Evolutionary conservation across 2,888 invertebrate species (phyloP).

Genomic region (Euplagia quadripunctaria): DNA sequence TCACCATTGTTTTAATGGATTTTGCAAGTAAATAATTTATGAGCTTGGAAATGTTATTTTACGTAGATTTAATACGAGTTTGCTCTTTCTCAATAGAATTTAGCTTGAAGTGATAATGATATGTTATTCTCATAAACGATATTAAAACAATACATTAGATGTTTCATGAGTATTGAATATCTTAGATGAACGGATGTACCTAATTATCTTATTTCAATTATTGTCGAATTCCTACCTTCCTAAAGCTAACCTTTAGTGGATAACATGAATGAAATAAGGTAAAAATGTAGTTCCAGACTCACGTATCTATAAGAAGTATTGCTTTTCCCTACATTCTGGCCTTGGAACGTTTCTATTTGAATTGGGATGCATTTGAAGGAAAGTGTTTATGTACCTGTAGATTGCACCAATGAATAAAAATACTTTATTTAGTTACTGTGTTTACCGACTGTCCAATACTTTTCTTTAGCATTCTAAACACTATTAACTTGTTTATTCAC

Average conservation of each 20-base stretch:
- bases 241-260: constrained; percentile 51
- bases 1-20: constrained; percentile 53
- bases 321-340: constrained; percentile 73
- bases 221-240: constrained; percentile 57
- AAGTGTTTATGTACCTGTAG: constrained; percentile 79
- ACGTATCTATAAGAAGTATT: constrained; percentile 57
- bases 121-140: constrained; percentile 74
- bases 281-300: constrained; percentile 64
- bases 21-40: constrained; percentile 63
- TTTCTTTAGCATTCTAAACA: constrained; percentile 29
- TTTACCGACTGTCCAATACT: constrained; percentile 16
- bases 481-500: constrained; percentile 2
- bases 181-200: constrained; percentile 64
- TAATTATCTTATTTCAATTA: constrained; percentile 69
- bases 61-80: constrained; percentile 66
- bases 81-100: constrained; percentile 71
- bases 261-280: constrained; percentile 66
- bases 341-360: constrained; percentile 62
- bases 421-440: constrained; percentile 32
- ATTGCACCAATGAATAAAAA: constrained; percentile 78
- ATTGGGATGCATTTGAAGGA: constrained; percentile 70
- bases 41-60: constrained; percentile 65
- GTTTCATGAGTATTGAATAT: constrained; percentile 67
- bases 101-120: constrained; percentile 74
- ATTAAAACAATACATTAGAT: constrained; percentile 70